These are phyloP conservation scores for Macrosiphum euphorbiae DNA, from an alignment of 2,888 invertebrate species.

Conservation along the genomic window DNA sequence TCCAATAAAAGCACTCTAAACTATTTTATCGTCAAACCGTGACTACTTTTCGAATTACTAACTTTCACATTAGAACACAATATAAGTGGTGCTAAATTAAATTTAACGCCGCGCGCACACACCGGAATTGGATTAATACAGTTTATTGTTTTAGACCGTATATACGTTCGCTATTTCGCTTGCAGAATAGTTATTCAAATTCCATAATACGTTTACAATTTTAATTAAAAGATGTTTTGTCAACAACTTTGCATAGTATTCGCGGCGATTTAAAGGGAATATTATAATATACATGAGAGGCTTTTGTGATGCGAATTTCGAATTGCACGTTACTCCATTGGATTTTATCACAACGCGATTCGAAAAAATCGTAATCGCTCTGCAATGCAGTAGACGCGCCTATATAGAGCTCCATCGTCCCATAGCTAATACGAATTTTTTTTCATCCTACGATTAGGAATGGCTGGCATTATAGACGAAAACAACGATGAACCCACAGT, in stretches of 20 bases:
- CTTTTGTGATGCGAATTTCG: background rate
- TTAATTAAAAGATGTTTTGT: constrained; percentile 15
- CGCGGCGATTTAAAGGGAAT: background rate
- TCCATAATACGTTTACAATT: background rate
- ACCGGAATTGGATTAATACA: background rate
- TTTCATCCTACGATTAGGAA: constrained; percentile 69
- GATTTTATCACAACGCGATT: background rate
- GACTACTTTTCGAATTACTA: constrained; percentile 11
- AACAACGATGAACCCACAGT: constrained; percentile 84
- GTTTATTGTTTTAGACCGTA: constrained; percentile 24
- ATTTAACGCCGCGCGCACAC: background rate
- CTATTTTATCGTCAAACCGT: background rate
- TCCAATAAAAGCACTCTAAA: constrained; percentile 31
- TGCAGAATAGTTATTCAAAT: constrained; percentile 24
- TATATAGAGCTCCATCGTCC: too few relatives aligned
- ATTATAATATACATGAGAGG: background rate
- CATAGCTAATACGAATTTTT: background rate
- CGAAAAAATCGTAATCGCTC: background rate
- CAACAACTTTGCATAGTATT: background rate
- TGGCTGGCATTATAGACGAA: constrained; percentile 76
- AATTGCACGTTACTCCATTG: background rate
- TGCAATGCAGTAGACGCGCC: background rate
- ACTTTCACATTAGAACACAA: constrained; percentile 20
- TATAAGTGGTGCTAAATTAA: constrained; percentile 1
- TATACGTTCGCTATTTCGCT: background rate